Evolutionary conservation across 2,797 vertebrate genomes (phyloP).

Genomic region (Melanotaenia pygmaea): DNA sequence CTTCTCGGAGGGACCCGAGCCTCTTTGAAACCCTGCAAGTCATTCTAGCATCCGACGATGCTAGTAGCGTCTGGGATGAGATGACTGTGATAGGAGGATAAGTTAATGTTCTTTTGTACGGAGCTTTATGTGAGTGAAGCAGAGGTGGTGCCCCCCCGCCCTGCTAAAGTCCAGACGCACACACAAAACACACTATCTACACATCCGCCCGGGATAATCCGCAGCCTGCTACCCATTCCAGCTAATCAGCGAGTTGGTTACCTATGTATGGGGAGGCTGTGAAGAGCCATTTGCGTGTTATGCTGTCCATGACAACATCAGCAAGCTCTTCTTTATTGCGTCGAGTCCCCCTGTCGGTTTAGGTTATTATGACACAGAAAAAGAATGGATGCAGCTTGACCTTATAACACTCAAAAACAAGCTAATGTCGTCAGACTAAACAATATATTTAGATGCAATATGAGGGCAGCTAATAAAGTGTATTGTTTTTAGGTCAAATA

Average conservation of each 20-base stretch:
- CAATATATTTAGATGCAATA: not conserved
- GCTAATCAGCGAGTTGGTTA: conserved; percentile 51
- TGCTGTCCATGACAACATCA: conserved; percentile 43
- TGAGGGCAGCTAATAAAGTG: not conserved
- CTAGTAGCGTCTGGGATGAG: conserved; percentile 46
- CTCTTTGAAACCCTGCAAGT: conserved; percentile 69
- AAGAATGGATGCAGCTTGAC: conserved; percentile 28
- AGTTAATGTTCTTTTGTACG: conserved; percentile 1
- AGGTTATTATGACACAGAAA: conserved; percentile 14
- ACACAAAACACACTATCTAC: conserved; percentile 20
- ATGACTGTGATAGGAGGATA: conserved; percentile 47
- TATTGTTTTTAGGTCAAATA: not conserved
- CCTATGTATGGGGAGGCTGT: conserved; percentile 8
- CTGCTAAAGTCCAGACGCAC: conserved; percentile 12
- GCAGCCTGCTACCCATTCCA: conserved; percentile 34
- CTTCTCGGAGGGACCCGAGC: conserved; percentile 19
- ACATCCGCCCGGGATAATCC: conserved; percentile 62
- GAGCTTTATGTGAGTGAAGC: conserved; percentile 20
- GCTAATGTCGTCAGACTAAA: not conserved
- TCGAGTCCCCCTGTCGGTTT: conserved; percentile 51
- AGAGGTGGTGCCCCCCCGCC: conserved; percentile 35
- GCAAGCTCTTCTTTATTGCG: conserved; percentile 32
- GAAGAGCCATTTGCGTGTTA: conserved; percentile 34
- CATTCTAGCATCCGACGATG: conserved; percentile 67
- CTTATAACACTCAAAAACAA: conserved; percentile 21